phyloP scores from a whole-genome alignment of 2,888 invertebrate species.

The Cheilosia scutellata region DNA sequence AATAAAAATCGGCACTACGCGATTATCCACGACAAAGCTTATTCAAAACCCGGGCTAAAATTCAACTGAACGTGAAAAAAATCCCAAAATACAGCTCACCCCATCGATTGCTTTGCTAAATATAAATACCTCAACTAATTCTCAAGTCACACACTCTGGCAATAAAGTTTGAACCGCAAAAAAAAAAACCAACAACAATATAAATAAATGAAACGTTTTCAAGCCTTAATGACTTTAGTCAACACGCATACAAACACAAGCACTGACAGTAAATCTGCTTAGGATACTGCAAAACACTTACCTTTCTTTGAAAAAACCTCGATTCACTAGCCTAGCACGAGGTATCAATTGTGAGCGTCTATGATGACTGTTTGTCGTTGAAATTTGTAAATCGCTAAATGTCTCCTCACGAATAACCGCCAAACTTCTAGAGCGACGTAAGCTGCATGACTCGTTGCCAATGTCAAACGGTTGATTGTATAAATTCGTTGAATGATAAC shows the following conservation, averaged over 20 bases:
- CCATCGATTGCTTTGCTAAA: conserved; percentile 29
- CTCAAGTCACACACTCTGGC: conserved; percentile 43
- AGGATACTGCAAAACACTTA: conserved; percentile 81
- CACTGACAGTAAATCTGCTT: neutral
- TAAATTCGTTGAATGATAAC: conserved; percentile 78
- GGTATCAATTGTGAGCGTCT: conserved; percentile 92
- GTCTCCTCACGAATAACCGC: conserved; percentile 92
- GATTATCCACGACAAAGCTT: conserved; percentile 4
- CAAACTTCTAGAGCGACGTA: conserved; percentile 89
- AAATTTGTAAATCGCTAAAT: conserved; percentile 88
- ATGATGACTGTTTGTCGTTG: conserved; percentile 86
- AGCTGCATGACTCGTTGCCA: conserved; percentile 84
- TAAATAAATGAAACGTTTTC: neutral
- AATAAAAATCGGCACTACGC: conserved; percentile 2
- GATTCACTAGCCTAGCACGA: conserved; percentile 91
- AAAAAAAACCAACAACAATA: neutral
- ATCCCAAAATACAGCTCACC: conserved; percentile 20
- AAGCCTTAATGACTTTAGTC: conserved; percentile 29
- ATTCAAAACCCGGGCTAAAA: conserved; percentile 31
- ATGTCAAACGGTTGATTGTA: conserved; percentile 80
- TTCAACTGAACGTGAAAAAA: conserved; percentile 36
- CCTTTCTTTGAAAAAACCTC: conserved; percentile 90
- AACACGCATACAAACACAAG: neutral
- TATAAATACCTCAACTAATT: conserved; percentile 7
- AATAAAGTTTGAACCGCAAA: conserved; percentile 1